Conservation (phyloP, 1,140 invertebrate genomes). For the Drosophila tani region DNA sequence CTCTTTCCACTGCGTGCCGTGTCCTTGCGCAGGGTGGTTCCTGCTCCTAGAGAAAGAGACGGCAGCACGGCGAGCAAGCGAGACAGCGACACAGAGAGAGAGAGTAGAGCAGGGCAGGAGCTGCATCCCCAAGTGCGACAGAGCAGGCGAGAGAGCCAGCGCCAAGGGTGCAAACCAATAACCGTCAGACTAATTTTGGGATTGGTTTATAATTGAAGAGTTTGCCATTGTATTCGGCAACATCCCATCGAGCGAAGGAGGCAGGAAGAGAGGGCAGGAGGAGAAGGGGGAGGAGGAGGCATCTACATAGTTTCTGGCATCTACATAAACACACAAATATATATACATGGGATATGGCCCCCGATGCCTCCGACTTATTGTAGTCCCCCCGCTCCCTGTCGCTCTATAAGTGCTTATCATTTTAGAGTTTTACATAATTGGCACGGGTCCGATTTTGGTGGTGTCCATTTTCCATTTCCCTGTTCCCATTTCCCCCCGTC, state of each 20-base stretch:
- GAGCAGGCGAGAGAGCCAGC: conserved; percentile 32
- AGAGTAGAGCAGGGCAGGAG: conserved; percentile 17
- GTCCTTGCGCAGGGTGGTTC: conserved; percentile 45
- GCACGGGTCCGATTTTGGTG: conserved; percentile 20
- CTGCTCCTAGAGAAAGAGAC: conserved; percentile 27
- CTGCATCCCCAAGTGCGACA: conserved; percentile 23
- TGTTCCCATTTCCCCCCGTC: not conserved
- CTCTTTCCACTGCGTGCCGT: not conserved
- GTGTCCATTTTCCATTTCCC: conserved; percentile 20
- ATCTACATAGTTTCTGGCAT: conserved; percentile 48
- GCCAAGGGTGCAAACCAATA: conserved; percentile 81
- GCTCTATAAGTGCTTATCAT: conserved; percentile 68
- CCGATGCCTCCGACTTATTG: conserved; percentile 7
- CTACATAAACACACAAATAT: conserved; percentile 26
- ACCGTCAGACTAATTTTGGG: conserved; percentile 84
- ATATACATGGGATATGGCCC: not conserved
- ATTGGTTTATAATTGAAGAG: conserved; percentile 85
- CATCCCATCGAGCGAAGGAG: conserved; percentile 5
- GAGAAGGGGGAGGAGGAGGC: not conserved
- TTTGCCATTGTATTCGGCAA: conserved; percentile 77
- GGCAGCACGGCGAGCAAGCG: conserved; percentile 1
- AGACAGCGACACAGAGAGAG: conserved; percentile 1
- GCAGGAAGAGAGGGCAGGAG: not conserved
- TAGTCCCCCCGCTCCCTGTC: conserved; percentile 27
- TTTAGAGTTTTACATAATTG: conserved; percentile 82